Conservation (phyloP, 2,888 invertebrate species). For the Autographa gamma region DNA sequence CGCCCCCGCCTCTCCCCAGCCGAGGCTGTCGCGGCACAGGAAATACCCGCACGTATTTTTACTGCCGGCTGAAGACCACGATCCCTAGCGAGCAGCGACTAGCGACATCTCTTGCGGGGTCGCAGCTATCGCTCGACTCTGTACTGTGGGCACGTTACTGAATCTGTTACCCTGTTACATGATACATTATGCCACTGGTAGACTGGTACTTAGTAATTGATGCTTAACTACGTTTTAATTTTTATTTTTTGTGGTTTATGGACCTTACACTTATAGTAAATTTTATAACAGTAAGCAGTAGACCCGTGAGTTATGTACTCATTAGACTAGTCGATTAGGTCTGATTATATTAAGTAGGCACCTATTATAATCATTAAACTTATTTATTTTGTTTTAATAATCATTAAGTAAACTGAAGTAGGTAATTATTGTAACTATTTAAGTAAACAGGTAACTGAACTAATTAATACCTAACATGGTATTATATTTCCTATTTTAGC, state of each 20-base stretch:
- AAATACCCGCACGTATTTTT: constrained; percentile 88
- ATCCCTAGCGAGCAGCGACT: constrained; percentile 61
- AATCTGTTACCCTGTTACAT: constrained; percentile 22
- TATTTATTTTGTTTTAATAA: background rate
- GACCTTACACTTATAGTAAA: too few relatives aligned
- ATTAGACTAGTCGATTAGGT: background rate
- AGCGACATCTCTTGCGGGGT: constrained; percentile 82
- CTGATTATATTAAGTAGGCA: background rate
- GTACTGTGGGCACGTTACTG: constrained; percentile 33
- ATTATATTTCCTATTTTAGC: constrained; percentile 43
- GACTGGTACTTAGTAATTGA: background rate
- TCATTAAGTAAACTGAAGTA: background rate
- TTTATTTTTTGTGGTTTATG: background rate
- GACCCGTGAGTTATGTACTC: background rate
- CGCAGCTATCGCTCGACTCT: constrained; percentile 47
- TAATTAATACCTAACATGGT: constrained; percentile 47
- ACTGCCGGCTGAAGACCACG: constrained; percentile 79
- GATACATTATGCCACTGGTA: background rate
- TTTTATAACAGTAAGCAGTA: too few relatives aligned
- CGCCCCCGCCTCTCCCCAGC: constrained; percentile 75
- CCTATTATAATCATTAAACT: too few relatives aligned
- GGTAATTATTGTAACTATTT: background rate
- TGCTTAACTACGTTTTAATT: background rate
- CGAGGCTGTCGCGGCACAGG: constrained; percentile 78
- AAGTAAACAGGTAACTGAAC: constrained; percentile 55